phyloP scores from a whole-genome alignment of 2,888 invertebrate genomes.

The Cheiracanthium punctorium region DNA sequence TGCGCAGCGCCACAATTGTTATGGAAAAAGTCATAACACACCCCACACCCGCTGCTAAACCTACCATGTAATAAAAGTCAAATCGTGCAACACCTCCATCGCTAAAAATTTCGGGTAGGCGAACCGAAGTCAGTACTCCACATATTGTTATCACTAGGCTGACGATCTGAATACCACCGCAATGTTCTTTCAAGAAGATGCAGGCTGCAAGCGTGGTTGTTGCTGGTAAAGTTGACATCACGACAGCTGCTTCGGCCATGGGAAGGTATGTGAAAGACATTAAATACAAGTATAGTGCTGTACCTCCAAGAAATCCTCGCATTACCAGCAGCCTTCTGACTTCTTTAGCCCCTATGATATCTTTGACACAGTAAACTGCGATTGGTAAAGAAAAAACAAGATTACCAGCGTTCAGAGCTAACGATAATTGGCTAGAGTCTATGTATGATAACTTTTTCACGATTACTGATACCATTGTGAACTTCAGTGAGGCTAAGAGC shows the following conservation, averaged over 20 bases:
- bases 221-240: slow-evolving; percentile 93
- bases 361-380: slow-evolving; percentile 85
- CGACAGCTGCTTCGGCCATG: slow-evolving; percentile 91
- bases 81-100: neutral
- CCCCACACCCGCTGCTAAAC: slow-evolving; percentile 84
- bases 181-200: slow-evolving; percentile 89
- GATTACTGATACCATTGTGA: slow-evolving; percentile 92
- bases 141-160: slow-evolving; percentile 88
- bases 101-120: slow-evolving; percentile 86
- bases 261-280: slow-evolving; percentile 90
- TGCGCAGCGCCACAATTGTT: slow-evolving; percentile 88
- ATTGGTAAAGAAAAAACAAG: slow-evolving; percentile 90
- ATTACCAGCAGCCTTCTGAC: slow-evolving; percentile 85
- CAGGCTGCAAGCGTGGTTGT: slow-evolving; percentile 85
- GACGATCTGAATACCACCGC: slow-evolving; percentile 88
- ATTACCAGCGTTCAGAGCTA: slow-evolving; percentile 90
- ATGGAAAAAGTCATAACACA: slow-evolving; percentile 82
- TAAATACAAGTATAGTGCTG: slow-evolving; percentile 91
- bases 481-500: slow-evolving; percentile 79
- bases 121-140: slow-evolving; percentile 90
- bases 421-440: slow-evolving; percentile 91
- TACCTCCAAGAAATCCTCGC: slow-evolving; percentile 89
- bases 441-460: slow-evolving; percentile 88
- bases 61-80: slow-evolving; percentile 79
- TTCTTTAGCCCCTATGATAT: slow-evolving; percentile 83